These are phyloP conservation scores for Scartelaos histophorus DNA, from an alignment of 2,113 vertebrate genomes.

Conservation along the genomic window DNA sequence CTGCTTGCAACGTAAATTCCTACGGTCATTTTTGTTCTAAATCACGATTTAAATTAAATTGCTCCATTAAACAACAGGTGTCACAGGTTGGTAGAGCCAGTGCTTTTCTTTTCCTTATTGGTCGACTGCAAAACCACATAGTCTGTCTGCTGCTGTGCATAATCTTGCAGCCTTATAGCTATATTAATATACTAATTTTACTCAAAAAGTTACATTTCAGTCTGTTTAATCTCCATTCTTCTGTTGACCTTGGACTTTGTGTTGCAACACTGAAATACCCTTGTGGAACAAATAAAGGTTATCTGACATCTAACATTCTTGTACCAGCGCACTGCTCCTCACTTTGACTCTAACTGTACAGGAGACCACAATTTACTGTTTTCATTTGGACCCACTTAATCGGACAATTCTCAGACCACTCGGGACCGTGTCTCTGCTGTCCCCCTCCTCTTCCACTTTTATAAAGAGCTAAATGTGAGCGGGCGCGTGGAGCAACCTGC, in stretches of 20 bases:
- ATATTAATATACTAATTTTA: too few species aligned
- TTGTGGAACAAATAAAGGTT: background rate
- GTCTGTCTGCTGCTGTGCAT: too few species aligned
- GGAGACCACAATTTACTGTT: constrained; percentile 1
- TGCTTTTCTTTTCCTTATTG: too few species aligned
- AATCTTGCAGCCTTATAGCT: too few species aligned
- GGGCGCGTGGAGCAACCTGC: constrained; percentile 39
- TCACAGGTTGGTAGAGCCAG: too few species aligned
- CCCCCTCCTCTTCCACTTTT: constrained; percentile 10
- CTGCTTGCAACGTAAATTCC: too few species aligned
- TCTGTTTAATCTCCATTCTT: too few species aligned
- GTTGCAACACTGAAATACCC: background rate
- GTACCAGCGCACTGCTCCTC: background rate
- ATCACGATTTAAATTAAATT: too few species aligned
- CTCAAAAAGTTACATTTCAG: too few species aligned
- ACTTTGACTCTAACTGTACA: background rate
- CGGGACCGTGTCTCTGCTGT: constrained; percentile 5
- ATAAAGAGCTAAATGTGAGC: constrained; percentile 25
- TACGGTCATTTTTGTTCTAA: too few species aligned
- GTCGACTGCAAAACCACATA: too few species aligned
- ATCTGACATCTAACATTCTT: background rate
- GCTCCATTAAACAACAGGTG: too few species aligned
- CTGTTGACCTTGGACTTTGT: background rate
- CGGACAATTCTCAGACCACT: background rate
- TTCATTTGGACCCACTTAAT: constrained; percentile 12